Conservation (phyloP, 2,113 vertebrate species). For the Ia io region DNA sequence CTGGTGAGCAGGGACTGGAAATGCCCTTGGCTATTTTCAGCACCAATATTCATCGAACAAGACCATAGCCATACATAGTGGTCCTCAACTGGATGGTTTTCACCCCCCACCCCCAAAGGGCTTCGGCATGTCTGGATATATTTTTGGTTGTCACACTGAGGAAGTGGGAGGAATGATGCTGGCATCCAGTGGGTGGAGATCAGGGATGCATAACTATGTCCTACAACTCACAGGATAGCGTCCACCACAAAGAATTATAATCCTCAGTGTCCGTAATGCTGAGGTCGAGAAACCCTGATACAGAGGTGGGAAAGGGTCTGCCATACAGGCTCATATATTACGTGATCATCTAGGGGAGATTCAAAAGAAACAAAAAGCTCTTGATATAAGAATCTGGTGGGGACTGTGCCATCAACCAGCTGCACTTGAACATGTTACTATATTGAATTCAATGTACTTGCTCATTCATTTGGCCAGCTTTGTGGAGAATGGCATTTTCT, state of each 20-base stretch:
- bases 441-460: not conserved
- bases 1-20: not conserved
- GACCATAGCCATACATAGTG: not conserved
- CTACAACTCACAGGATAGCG: not conserved
- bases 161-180: not conserved
- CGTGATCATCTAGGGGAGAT: not conserved
- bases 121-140: not conserved
- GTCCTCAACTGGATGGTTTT: not conserved
- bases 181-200: not conserved
- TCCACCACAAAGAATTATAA: not conserved
- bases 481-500: not conserved
- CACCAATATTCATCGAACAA: not conserved
- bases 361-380: not conserved
- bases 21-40: not conserved
- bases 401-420: not conserved
- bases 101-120: not conserved
- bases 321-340: not conserved
- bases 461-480: not conserved
- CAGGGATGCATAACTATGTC: not conserved
- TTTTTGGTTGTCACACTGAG: not conserved
- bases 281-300: not conserved
- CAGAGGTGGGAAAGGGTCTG: not conserved
- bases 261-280: not conserved
- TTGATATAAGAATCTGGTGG: not conserved
- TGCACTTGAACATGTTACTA: not conserved